phyloP scores from a whole-genome alignment of 1,140 invertebrate species.

The Ylistrum balloti region DNA sequence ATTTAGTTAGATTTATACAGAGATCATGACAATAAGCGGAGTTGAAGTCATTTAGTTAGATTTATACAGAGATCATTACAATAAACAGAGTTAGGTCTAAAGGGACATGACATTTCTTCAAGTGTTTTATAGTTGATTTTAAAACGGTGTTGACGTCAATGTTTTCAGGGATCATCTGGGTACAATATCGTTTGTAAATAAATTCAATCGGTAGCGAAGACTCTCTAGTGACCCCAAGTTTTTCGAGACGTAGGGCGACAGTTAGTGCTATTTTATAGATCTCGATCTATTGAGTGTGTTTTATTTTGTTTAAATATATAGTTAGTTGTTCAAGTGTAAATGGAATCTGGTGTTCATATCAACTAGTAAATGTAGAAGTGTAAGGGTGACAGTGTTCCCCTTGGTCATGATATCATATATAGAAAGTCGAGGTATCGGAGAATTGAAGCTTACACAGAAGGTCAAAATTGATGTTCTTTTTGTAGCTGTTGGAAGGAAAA shows the following conservation, averaged over 20 bases:
- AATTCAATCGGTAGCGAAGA: background rate
- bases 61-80: no score
- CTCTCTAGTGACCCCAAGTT: background rate
- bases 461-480: constrained; percentile 28
- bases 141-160: background rate
- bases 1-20: no score
- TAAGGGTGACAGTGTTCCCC: background rate
- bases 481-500: background rate
- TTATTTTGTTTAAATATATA: constrained; percentile 22
- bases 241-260: background rate
- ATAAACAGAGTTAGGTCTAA: no score
- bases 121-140: background rate
- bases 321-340: background rate
- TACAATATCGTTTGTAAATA: background rate
- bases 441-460: background rate
- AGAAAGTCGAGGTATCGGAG: no score
- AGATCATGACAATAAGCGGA: no score
- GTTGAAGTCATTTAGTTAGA: no score
- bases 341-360: background rate
- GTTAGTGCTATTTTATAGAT: background rate
- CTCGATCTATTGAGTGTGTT: constrained; percentile 9
- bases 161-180: background rate
- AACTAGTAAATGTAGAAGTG: background rate
- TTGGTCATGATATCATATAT: no score
- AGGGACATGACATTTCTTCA: background rate